Base-by-base conservation (phyloP, 2,888 invertebrate species). In the Troides helena region DNA sequence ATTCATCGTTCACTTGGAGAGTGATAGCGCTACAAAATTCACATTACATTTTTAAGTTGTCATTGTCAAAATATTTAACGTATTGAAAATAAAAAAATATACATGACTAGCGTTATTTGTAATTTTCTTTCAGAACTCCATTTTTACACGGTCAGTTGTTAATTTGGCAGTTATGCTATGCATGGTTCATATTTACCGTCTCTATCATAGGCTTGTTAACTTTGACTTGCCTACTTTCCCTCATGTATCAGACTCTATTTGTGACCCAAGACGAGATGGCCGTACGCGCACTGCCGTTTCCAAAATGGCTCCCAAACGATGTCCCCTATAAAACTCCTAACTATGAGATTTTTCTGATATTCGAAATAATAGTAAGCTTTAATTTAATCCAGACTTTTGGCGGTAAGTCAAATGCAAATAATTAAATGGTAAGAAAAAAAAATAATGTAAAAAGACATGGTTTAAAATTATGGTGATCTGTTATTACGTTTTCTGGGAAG, bases 271-370 rank as follows among this genome's bases (percentile, higher is more conserved):
- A 84, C 62, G 88, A 86, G 68, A 68, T 85, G 67, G 81, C 71
- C 17, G 70, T 74, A 2, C 79, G 88, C 46, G 89, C 89, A 0
- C 72, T 90, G 2, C 77, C 82, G 2, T 88, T 87, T 66, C 86
- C 88, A 0, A 71, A 87, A 72, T 89, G 88, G 88, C 74, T 90
- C 1, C 88, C 89, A 0, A 36, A 81, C 14, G 87, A 87, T 53
- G 88, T 89, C 66, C 82, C 86, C 0, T 84, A 86, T 71, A 77
- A 83, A 36, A 82, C 87, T 12, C 90, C 90, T 0, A 85, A 84
- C 68, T 90, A 88, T 70, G 90, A 90, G 80, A 53, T 85, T 3
- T 85, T 89, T 57, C 62, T 88, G 18, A 2, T 74, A 14, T 0
- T 82, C 0, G 66, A 88, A 64, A 69, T 78, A 4, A 23, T 72